These are phyloP conservation scores for Drosophila lowei DNA, from an alignment of 1,140 invertebrate species.

Conservation along the genomic window DNA sequence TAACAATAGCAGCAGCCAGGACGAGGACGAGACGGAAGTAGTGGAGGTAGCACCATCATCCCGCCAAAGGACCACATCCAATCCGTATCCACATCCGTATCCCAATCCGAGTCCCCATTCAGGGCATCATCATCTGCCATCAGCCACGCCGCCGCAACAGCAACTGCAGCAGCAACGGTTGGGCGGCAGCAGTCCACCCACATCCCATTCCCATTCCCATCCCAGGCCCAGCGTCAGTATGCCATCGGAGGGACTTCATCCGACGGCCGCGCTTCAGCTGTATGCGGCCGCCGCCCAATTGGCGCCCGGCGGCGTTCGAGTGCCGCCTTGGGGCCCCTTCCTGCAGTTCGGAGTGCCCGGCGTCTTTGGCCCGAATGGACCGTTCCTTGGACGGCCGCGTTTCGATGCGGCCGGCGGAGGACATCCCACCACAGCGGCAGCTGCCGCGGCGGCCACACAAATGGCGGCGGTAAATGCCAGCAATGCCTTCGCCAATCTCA, in stretches of 20 bases:
- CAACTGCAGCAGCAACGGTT: slow-evolving; percentile 32
- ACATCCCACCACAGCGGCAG: slow-evolving; percentile 59
- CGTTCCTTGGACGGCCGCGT: slow-evolving; percentile 74
- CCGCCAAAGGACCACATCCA: slow-evolving; percentile 19
- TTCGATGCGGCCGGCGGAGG: slow-evolving; percentile 65
- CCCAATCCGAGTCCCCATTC: no score
- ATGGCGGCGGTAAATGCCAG: slow-evolving; percentile 79
- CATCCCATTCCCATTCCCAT: slow-evolving; percentile 15
- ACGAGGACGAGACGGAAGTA: slow-evolving; percentile 19
- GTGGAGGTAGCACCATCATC: not conserved
- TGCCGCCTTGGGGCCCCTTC: slow-evolving; percentile 84
- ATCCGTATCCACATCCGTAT: no score
- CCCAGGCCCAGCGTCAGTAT: slow-evolving; percentile 40
- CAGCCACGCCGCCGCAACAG: slow-evolving; percentile 37
- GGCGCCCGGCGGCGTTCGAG: slow-evolving; percentile 84
- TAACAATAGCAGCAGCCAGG: slow-evolving; percentile 25
- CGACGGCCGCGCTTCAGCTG: slow-evolving; percentile 84
- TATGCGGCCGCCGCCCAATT: slow-evolving; percentile 85
- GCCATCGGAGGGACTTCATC: slow-evolving; percentile 84
- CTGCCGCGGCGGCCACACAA: slow-evolving; percentile 71
- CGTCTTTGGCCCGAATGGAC: slow-evolving; percentile 79
- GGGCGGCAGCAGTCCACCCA: slow-evolving; percentile 13
- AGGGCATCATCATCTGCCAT: slow-evolving; percentile 9
- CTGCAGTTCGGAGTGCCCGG: slow-evolving; percentile 85
- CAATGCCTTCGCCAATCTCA: slow-evolving; percentile 81